Evolutionary conservation across 2,888 invertebrate species (phyloP), one percentile per base, ranked within the genome.

Genomic region (Nycteola revayana): DNA sequence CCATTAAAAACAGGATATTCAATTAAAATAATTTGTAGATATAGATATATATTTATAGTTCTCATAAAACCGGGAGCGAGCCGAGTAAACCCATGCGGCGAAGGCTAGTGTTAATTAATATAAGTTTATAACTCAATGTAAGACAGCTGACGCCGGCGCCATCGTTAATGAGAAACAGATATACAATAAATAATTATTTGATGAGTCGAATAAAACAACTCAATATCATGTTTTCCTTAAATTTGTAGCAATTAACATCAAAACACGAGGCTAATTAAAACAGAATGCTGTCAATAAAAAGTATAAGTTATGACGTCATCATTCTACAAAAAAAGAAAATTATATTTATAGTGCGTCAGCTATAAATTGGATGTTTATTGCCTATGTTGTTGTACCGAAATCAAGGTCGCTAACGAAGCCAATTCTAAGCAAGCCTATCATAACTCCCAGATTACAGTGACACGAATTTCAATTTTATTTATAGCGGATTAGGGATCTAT

Each of bases 301-400:
- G 9, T 34, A 7, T 24, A 39, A 47, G 42, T 36, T 40, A 57
- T 42, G 29, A 31, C 36, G 10, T 32, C 24, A 22, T 34, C 8
- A 28, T 20, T n/a, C n/a, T 27, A 25, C 29, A 38, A 9, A 8
- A 14, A 21, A 10, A 30, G 7, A 35, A 31, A 23, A 34, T 24
- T 37, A 26, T 47, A 45, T 40, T 38, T 52, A 41, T 43, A 43
- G 37, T 42, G 10, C 46, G 14, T 32, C 11, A 25, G 38, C 22
- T 18, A 27, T 56, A 53, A 54, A 52, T 39, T 50, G 41, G 46
- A 43, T 35, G 22, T 50, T 59, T 59, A 62, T 56, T 44, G 48
- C 46, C 22, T 20, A 9, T 11, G 25, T 34, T 42, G 27, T 38
- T 46, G 40, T 31, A 40, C 34, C 30, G 27, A 48, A 50, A 30